Conservation (phyloP, 1,140 invertebrate genomes). For the Popillia japonica region DNA sequence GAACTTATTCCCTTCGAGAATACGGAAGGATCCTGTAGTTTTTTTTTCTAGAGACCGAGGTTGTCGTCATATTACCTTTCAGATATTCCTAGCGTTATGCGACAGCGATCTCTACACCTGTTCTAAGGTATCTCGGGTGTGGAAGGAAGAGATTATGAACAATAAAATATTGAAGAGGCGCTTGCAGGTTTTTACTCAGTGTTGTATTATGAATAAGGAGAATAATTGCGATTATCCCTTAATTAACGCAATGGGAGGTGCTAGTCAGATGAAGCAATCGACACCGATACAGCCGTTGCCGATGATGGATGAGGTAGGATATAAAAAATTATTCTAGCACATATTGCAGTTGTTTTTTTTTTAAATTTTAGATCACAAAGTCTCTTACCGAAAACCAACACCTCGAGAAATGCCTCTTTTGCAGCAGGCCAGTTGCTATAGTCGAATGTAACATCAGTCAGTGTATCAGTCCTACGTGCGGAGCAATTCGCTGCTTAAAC, state of each 20-base stretch:
- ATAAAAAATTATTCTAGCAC: too few relatives aligned
- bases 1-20: neutral
- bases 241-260: neutral
- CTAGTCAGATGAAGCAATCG: neutral
- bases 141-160: neutral
- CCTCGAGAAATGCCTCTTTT: neutral
- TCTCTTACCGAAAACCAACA: neutral
- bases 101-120: constrained; percentile 11
- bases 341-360: neutral
- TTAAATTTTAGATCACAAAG: constrained; percentile 17
- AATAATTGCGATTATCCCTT: constrained; percentile 8
- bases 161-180: neutral
- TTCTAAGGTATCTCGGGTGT: neutral
- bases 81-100: neutral
- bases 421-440: neutral
- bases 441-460: constrained; percentile 29
- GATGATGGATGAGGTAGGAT: neutral
- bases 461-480: neutral
- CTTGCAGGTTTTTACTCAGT: neutral
- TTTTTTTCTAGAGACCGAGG: neutral
- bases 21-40: neutral
- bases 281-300: neutral
- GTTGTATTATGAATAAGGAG: constrained; percentile 18
- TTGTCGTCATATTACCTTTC: neutral
- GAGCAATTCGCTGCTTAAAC: neutral